phyloP scores from a whole-genome alignment of 2,113 vertebrate genomes.

The Corythaeola cristata region DNA sequence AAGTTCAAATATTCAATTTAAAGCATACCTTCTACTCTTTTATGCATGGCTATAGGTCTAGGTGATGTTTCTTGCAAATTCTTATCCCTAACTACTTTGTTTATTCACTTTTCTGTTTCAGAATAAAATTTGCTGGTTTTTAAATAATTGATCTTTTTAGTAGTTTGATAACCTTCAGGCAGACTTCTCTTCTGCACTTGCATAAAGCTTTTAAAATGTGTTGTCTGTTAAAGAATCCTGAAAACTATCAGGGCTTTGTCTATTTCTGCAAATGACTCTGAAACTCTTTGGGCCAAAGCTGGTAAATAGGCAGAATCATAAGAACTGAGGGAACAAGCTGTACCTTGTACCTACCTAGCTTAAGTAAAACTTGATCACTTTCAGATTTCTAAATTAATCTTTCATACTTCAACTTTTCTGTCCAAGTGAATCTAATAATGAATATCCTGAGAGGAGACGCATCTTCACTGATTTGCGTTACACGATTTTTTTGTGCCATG shows the following conservation, averaged over 20 bases:
- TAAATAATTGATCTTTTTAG: background rate
- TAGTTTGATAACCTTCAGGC: background rate
- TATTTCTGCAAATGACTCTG: background rate
- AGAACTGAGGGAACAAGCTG: background rate
- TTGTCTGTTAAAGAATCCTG: background rate
- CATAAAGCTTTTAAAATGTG: background rate
- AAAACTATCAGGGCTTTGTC: background rate
- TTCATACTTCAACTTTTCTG: background rate
- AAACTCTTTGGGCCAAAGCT: background rate
- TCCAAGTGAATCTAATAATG: background rate
- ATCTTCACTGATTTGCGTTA: background rate
- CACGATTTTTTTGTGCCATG: background rate
- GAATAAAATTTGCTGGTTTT: background rate
- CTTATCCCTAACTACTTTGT: background rate
- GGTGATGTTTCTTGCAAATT: background rate
- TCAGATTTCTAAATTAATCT: background rate
- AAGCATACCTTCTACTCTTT: background rate
- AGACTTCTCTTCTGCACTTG: background rate
- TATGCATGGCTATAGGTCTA: background rate
- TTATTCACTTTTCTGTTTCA: background rate
- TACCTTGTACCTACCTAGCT: background rate
- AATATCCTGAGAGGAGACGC: background rate
- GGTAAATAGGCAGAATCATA: background rate
- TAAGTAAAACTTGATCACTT: background rate
- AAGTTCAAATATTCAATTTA: background rate